phyloP scores from a whole-genome alignment of 2,113 vertebrate genomes.

The Cheirogaleus medius region DNA sequence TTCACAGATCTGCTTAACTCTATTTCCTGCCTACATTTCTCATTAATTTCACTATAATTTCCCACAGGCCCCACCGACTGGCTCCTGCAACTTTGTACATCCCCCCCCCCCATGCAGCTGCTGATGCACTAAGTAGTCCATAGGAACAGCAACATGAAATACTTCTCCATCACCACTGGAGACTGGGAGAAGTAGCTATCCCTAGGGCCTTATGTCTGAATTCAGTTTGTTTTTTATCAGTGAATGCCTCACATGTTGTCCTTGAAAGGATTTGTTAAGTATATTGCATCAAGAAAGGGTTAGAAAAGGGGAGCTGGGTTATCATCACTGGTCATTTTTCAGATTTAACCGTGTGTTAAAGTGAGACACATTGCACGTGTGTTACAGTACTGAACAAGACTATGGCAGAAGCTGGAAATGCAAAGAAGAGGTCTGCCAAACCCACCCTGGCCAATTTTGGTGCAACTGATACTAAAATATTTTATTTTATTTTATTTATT shows the following conservation, averaged over 20 bases:
- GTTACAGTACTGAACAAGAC: neutral
- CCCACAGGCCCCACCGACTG: neutral
- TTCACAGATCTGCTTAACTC: neutral
- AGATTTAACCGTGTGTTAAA: neutral
- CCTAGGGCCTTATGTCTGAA: neutral
- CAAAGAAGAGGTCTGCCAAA: neutral
- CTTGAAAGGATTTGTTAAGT: neutral
- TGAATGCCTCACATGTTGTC: neutral
- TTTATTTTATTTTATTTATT: too few relatives aligned
- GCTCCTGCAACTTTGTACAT: neutral
- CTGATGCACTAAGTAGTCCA: neutral
- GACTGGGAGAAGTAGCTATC: neutral
- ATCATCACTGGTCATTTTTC: neutral
- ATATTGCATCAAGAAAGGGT: neutral
- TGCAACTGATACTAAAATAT: neutral
- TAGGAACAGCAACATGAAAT: neutral
- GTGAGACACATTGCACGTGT: neutral
- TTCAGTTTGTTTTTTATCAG: neutral
- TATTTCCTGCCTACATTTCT: slow-evolving; percentile 9
- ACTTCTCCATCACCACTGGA: neutral
- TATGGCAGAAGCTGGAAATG: neutral
- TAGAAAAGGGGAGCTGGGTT: neutral
- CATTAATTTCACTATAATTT: slow-evolving; percentile 9
- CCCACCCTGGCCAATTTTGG: neutral
- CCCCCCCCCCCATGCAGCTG: neutral